Evolutionary conservation across 2,888 invertebrate genomes (phyloP).

Genomic region (Pristionchus exspectatus): DNA sequence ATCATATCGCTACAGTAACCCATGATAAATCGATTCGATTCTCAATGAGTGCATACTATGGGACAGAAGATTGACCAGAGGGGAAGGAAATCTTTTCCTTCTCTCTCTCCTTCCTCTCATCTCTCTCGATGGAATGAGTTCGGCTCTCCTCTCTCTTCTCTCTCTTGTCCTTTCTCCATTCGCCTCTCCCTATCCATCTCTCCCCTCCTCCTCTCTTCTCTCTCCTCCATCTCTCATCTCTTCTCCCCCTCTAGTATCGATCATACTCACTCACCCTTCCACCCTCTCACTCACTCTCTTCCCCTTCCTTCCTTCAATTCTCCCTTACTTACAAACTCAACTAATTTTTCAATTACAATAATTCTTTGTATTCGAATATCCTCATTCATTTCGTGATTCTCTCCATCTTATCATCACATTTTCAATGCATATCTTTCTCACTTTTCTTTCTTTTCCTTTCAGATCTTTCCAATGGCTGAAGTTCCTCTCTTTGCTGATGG

Average conservation of each 20-base stretch:
- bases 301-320: background rate
- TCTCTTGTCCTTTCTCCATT: background rate
- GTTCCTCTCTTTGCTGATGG: background rate
- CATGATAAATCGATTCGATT: conserved; percentile 28
- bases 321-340: background rate
- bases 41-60: background rate
- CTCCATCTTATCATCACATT: background rate
- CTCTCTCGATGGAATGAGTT: background rate
- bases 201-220: conserved; percentile 12
- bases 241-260: conserved; percentile 38
- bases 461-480: background rate
- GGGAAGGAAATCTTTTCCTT: background rate
- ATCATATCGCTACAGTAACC: conserved; percentile 25
- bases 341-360: background rate
- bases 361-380: background rate
- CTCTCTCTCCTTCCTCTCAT: background rate
- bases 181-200: background rate
- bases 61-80: background rate
- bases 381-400: background rate
- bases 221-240: background rate
- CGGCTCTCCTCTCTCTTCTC: background rate
- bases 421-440: background rate
- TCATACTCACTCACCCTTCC: conserved; percentile 15
- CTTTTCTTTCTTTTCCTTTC: background rate
- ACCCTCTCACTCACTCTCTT: conserved; percentile 18